Percentiles rank a stretch among this genome's conserved stretches.
Conservation (phyloP, 2,888 invertebrate species). For the Hermaeophaga mercurialis region DNA sequence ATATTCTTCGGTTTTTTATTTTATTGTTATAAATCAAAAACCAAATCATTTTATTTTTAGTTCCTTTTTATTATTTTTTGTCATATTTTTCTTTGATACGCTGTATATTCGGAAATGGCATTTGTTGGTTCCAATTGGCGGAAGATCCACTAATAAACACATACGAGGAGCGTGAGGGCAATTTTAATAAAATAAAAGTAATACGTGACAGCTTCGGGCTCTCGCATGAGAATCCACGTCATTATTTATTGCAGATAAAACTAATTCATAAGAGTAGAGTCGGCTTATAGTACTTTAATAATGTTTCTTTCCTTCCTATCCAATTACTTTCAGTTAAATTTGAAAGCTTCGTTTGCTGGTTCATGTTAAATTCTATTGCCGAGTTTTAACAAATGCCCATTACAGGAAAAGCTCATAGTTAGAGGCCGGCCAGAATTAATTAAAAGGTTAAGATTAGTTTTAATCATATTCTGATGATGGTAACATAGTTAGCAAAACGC, state of each 20-base stretch:
- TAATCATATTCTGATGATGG: no score
- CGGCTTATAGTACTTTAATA: constrained; percentile 36
- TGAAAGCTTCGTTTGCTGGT: background rate
- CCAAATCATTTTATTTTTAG: no score
- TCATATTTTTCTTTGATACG: no score
- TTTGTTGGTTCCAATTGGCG: background rate
- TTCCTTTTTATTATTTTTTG: no score
- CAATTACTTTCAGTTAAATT: constrained; percentile 34
- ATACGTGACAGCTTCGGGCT: constrained; percentile 50
- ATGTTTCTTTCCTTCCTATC: constrained; percentile 38
- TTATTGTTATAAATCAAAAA: no score
- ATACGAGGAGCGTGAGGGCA: constrained; percentile 40
- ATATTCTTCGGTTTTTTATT: no score
- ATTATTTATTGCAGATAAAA: constrained; percentile 52
- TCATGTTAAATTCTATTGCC: background rate
- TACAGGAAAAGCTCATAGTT: no score
- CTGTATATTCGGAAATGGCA: background rate
- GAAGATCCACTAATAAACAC: constrained; percentile 31
- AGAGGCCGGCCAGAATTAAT: no score
- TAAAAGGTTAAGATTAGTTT: no score
- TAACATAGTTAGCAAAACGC: no score
- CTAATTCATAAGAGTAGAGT: constrained; percentile 46
- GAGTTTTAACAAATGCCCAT: background rate
- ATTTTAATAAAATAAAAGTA: constrained; percentile 48
- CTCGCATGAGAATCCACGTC: constrained; percentile 51